These are phyloP conservation scores for Dioctria linearis DNA, from an alignment of 2,888 invertebrate species.

Conservation along the genomic window DNA sequence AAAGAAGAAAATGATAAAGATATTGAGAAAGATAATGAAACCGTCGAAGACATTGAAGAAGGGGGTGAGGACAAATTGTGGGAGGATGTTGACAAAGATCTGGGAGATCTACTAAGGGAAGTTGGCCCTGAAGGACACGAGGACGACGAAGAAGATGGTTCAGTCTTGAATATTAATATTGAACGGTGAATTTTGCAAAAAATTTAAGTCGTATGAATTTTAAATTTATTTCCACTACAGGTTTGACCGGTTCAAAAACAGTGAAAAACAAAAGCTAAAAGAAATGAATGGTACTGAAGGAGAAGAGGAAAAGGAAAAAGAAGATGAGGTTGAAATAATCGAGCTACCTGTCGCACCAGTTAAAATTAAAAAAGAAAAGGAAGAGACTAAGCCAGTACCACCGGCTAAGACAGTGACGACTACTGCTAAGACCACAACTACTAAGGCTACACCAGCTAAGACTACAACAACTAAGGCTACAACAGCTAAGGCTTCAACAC, in stretches of 20 bases:
- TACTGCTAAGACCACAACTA: background rate
- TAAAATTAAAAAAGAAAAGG: constrained; percentile 70
- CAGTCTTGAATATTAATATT: constrained; percentile 71
- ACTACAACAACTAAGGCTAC: too few species aligned
- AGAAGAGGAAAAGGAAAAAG: constrained; percentile 59
- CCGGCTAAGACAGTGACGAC: constrained; percentile 60
- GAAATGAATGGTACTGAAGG: constrained; percentile 67
- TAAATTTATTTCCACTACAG: constrained; percentile 66
- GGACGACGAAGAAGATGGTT: constrained; percentile 80
- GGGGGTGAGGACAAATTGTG: constrained; percentile 80
- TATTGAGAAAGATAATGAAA: constrained; percentile 72
- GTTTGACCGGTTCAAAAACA: constrained; percentile 78
- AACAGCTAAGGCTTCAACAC: too few species aligned
- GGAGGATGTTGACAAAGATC: constrained; percentile 87
- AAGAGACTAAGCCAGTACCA: constrained; percentile 66
- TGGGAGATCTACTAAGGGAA: constrained; percentile 82
- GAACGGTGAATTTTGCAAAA: constrained; percentile 71
- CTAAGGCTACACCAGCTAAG: too few species aligned
- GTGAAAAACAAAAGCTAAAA: constrained; percentile 63
- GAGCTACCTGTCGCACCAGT: constrained; percentile 61
- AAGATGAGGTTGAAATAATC: constrained; percentile 55
- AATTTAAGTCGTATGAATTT: constrained; percentile 25
- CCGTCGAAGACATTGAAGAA: constrained; percentile 66
- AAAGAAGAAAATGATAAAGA: constrained; percentile 69
- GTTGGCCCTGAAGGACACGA: constrained; percentile 79